Conservation (phyloP, 2,888 invertebrate species). For the Girardia tigrina region DNA sequence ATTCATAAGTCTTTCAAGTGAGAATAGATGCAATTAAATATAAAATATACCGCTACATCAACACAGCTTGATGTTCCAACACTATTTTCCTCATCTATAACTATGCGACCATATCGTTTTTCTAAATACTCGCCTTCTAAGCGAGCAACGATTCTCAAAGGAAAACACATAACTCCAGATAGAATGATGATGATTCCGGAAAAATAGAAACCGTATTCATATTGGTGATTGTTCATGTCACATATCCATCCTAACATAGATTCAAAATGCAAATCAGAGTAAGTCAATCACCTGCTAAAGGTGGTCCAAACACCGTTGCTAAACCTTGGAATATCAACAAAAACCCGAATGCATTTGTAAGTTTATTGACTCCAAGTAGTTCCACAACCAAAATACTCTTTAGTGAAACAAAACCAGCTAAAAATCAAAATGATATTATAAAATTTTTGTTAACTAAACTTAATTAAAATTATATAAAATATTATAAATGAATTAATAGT, state of each 20-base stretch:
- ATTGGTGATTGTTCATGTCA: background rate
- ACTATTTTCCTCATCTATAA: too few species aligned
- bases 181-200: conserved; percentile 24
- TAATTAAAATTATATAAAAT: too few species aligned
- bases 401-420: conserved; percentile 55
- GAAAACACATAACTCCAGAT: conserved; percentile 31
- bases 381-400: conserved; percentile 56
- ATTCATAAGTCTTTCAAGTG: too few species aligned
- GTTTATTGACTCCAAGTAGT: conserved; percentile 52
- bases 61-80: too few species aligned
- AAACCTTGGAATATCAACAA: conserved; percentile 51
- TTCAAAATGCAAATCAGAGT: background rate
- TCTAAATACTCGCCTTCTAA: background rate
- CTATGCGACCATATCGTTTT: too few species aligned
- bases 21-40: too few species aligned
- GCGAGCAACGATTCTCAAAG: background rate
- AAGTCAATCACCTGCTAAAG: conserved; percentile 49
- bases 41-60: too few species aligned
- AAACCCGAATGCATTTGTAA: conserved; percentile 53
- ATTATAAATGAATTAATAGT: background rate
- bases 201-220: conserved; percentile 31
- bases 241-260: background rate
- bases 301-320: conserved; percentile 50
- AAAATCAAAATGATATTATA: conserved; percentile 10
- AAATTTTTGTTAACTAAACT: too few species aligned